These are phyloP conservation scores for Cephalotes varians DNA, from an alignment of 2,888 invertebrate species.

Conservation along the genomic window DNA sequence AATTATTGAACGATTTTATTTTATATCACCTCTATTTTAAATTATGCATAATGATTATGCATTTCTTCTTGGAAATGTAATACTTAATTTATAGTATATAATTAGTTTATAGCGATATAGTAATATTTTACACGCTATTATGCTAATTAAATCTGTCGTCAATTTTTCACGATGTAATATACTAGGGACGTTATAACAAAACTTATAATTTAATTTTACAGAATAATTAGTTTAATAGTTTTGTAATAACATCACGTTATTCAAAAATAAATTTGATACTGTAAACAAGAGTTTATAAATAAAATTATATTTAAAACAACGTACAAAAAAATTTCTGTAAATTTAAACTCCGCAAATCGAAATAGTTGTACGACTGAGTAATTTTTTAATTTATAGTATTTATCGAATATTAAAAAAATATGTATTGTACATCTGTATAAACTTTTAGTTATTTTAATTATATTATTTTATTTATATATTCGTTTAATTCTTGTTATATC, in stretches of 20 bases:
- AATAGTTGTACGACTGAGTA: background rate
- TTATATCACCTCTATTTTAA: background rate
- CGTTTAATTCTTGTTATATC: conserved; percentile 3
- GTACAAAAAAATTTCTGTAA: background rate
- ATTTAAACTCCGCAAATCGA: background rate
- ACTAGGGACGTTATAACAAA: background rate
- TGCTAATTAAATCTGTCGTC: no score
- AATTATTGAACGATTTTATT: background rate
- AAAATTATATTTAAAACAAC: background rate
- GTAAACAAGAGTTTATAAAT: background rate
- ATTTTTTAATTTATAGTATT: conserved; percentile 16
- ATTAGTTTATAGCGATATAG: background rate
- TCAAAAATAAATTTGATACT: background rate
- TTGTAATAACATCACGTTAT: background rate
- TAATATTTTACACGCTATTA: background rate
- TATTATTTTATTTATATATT: no score
- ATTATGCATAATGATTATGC: background rate
- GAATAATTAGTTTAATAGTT: conserved; percentile 11
- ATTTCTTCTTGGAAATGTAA: background rate
- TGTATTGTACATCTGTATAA: background rate
- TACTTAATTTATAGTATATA: background rate
- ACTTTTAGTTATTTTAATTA: conserved; percentile 26
- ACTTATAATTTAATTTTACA: background rate
- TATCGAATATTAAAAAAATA: conserved; percentile 7
- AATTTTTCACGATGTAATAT: no score